A percentile compares a stretch with the other conserved stretches of the same genome.
Evolutionary conservation across 2,888 invertebrate genomes (phyloP).

Genomic region (Nudaria mundana): DNA sequence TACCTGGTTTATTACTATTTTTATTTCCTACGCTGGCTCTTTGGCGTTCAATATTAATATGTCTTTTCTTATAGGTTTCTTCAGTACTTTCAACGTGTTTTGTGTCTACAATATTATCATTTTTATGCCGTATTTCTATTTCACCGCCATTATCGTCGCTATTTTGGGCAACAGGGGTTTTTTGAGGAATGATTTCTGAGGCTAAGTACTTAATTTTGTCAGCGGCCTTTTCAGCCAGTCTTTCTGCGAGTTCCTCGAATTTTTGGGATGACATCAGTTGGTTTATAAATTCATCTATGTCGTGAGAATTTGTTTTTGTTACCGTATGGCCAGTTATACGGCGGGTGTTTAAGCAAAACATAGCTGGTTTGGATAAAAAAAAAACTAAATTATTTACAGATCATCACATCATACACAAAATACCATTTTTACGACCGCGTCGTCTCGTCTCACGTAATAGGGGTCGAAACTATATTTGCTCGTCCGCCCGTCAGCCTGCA

Average conservation of each 20-base stretch:
- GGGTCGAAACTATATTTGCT: no score
- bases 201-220: conserved; percentile 2
- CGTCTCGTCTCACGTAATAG: no score
- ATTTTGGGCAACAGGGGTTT: neutral
- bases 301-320: neutral
- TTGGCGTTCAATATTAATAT: neutral
- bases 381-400: no score
- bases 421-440: no score
- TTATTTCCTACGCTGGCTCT: neutral
- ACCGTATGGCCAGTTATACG: neutral
- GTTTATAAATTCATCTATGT: conserved; percentile 18
- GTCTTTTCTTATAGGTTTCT: neutral
- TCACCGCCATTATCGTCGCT: neutral
- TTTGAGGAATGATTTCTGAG: neutral
- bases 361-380: conserved; percentile 19
- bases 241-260: conserved; percentile 19
- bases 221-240: conserved; percentile 19
- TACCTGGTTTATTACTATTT: neutral
- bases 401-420: no score
- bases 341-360: conserved; percentile 13
- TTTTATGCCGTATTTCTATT: neutral
- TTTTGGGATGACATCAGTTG: conserved; percentile 14
- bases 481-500: no score
- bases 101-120: neutral
- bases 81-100: neutral